Evolutionary conservation across 1,140 invertebrate species (phyloP).

Genomic region (Carcinoscorpius rotundicauda): DNA sequence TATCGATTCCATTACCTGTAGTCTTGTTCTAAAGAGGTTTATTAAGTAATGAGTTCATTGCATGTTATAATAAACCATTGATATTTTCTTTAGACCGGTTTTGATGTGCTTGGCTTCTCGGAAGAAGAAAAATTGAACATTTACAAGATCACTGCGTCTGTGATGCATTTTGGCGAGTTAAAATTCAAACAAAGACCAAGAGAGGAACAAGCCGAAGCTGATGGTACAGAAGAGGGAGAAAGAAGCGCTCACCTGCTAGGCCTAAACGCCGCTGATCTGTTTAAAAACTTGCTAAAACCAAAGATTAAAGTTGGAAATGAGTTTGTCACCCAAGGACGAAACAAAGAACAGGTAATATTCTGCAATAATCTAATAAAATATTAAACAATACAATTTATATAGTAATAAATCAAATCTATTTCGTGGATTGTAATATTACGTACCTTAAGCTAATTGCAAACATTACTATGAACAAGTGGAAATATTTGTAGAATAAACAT

Average conservation of each 20-base stretch:
- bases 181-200: conserved; percentile 51
- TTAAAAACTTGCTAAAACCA: conserved; percentile 45
- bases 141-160: conserved; percentile 47
- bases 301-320: conserved; percentile 47
- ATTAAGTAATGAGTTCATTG: too few species aligned
- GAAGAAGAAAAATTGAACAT: conserved; percentile 43
- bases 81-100: conserved; percentile 22
- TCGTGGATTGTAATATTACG: too few species aligned
- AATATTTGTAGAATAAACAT: too few species aligned
- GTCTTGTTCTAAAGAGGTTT: too few species aligned
- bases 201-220: conserved; percentile 51
- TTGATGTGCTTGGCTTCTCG: conserved; percentile 47
- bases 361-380: too few species aligned
- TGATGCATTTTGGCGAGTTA: conserved; percentile 48
- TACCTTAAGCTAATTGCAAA: too few species aligned
- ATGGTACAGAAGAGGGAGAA: conserved; percentile 47
- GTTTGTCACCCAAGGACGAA: conserved; percentile 48
- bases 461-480: too few species aligned
- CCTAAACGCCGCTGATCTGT: conserved; percentile 42
- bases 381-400: too few species aligned
- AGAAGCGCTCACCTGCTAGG: conserved; percentile 44
- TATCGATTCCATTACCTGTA: too few species aligned
- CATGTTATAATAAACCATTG: too few species aligned
- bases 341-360: conserved; percentile 37
- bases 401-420: too few species aligned